phyloP scores from a whole-genome alignment of 2,888 invertebrate species.

The Apomyelois bistriatella region DNA sequence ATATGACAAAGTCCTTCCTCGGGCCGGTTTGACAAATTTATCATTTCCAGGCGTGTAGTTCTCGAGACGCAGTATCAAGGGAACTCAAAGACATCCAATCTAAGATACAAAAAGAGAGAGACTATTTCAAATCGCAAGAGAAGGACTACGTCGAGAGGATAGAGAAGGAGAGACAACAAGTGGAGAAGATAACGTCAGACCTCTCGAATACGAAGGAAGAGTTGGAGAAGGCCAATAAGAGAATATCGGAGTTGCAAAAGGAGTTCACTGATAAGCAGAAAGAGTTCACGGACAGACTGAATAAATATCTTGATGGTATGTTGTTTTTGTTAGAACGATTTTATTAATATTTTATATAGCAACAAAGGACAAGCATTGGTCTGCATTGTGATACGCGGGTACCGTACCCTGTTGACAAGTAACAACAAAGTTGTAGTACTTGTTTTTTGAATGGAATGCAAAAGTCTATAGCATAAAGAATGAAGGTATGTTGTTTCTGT shows the following conservation, averaged over 20 bases:
- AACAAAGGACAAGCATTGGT: no score
- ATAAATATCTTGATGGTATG: slow-evolving; percentile 61
- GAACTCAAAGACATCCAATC: slow-evolving; percentile 77
- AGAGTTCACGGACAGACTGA: slow-evolving; percentile 64
- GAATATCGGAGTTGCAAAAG: slow-evolving; percentile 78
- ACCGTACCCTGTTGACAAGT: no score
- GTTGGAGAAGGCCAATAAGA: slow-evolving; percentile 74
- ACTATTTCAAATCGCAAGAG: slow-evolving; percentile 57
- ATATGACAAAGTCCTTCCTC: no score
- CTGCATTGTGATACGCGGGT: no score
- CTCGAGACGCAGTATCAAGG: slow-evolving; percentile 78
- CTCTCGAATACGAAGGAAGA: slow-evolving; percentile 71
- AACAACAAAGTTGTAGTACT: no score
- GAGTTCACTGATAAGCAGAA: slow-evolving; percentile 77
- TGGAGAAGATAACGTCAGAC: slow-evolving; percentile 70
- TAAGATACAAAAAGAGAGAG: slow-evolving; percentile 59
- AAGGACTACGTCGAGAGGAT: slow-evolving; percentile 68
- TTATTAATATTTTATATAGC: no score
- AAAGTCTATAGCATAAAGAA: no score
- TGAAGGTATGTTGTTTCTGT: no score
- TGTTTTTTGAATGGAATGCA: no score
- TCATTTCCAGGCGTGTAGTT: slow-evolving; percentile 76
- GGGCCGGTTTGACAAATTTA: no score
- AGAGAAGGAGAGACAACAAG: slow-evolving; percentile 74
- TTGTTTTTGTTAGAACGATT: no score